Evolutionary conservation across 2,797 vertebrate species (phyloP), one percentile per base, ranked within the genome.

Genomic region (Sebastes cheni): DNA sequence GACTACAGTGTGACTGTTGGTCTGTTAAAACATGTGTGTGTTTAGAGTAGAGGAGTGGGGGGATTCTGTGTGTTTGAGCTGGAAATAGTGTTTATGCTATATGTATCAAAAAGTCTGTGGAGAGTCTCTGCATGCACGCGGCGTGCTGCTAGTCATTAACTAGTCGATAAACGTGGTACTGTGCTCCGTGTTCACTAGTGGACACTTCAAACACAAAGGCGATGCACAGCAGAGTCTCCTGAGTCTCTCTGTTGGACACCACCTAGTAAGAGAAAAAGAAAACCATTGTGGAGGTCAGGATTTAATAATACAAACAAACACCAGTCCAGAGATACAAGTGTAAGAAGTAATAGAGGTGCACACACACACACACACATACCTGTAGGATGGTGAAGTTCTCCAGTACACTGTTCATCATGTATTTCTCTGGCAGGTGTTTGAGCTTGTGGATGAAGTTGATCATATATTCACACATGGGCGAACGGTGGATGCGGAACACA

Each of bases 371-470:
- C 3, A 34, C 42, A 75, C 77, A 64, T 60, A 97, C 97, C 97
- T 99, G 97, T 86, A 99, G 94, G 92, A 99, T 98, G 88, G 97
- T 99, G 95, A 99, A 99, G 96, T 98, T 99, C 96, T 99, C 98
- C 93, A 99, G 96, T 72, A 99, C 97, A 12, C 97, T 99, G 95
- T 98, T 99, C 98, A 99, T 99, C 98, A 99, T 98, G 94, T 98
- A 99, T 91, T 98, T 98, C 94, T 99, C 98, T 0, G 98, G 98
- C 91, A 99, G 96, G 91, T 98, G 98, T 88, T 98, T 98, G 77
- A 99, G 97, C 91, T 99, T 99, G 94, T 99, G 98, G 95, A 99
- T 99, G 93, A 98, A 99, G 95, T 99, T 99, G 95, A 99, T 97
- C 97, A 99, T 99, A 88, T 98, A 99, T 94, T 99, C 97, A 58